Percentiles rank a stretch among this genome's conserved stretches.
Conservation (phyloP, 2,888 invertebrate genomes). For the Pomacea canaliculata region DNA sequence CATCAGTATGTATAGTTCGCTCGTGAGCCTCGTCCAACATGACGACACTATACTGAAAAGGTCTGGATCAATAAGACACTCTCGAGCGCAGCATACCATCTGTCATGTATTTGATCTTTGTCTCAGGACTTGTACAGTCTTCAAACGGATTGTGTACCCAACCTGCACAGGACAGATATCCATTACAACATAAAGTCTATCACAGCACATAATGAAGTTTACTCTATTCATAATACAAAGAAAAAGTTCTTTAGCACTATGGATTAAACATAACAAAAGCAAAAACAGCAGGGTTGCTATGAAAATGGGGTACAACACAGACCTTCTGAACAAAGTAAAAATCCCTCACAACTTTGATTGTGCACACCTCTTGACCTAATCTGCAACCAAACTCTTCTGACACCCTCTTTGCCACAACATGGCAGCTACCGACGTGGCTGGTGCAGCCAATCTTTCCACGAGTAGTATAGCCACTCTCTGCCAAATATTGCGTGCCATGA, state of each 20-base stretch:
- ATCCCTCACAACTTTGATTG: too few species aligned
- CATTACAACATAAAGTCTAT: background rate
- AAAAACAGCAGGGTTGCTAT: too few species aligned
- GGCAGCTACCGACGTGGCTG: constrained; percentile 81
- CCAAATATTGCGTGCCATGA: constrained; percentile 98
- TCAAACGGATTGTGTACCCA: constrained; percentile 99
- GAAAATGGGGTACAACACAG: too few species aligned
- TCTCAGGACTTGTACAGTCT: constrained; percentile 97
- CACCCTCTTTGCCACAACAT: constrained; percentile 99
- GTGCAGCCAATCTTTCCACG: constrained; percentile 83
- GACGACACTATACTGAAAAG: constrained; percentile 88
- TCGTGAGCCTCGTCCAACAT: constrained; percentile 99
- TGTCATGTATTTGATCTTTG: constrained; percentile 99
- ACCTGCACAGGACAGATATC: constrained; percentile 69
- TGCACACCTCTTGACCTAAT: constrained; percentile 87
- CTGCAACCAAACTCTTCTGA: constrained; percentile 97
- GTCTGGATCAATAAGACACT: constrained; percentile 95
- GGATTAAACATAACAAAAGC: too few species aligned
- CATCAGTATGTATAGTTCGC: constrained; percentile 97
- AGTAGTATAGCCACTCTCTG: constrained; percentile 92
- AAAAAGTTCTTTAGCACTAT: too few species aligned
- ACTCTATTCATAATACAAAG: too few species aligned
- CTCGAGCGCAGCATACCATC: constrained; percentile 99
- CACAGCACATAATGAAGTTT: too few species aligned
- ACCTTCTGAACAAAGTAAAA: too few species aligned